Evolutionary conservation across 2,888 invertebrate species (phyloP), one percentile per base, ranked within the genome.

Genomic region (Chloroclysta siterata): DNA sequence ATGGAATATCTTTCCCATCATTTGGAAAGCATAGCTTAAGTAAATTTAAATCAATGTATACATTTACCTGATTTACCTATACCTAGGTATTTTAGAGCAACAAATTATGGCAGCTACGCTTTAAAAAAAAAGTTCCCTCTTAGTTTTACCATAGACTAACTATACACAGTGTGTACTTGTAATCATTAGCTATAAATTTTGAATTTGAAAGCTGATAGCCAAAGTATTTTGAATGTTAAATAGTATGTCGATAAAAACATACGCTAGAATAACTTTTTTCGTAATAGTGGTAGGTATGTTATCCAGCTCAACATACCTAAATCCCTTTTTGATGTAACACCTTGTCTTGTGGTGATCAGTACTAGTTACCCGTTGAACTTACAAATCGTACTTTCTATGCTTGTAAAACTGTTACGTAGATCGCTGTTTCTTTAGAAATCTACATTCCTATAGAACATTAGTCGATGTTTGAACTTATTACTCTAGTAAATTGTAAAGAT

Each of bases 351-450:
- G 74, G 72, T 75, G 71, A 65, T 66, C 65, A 66, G 65, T 69
- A 52, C 65, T 66, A 68, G 63, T 64, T 50, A 51, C 70, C 67
- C 69, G 66, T 63, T 72, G 57, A 72, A 70, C 73, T 67, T 74
- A 68, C 68, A 69, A 74, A 69, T 78, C 71, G 70, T 82, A 82
- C 81, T 83, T 83, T 82, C 83, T 83, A 82, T 76, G 82, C 83
- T 83, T 82, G 75, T 81, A 80, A 75, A 71, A 75, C 76, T 78
- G 71, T 78, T 76, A 77, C 54, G 66, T 76, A 74, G 72, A 68
- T 63, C 65, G 69, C 65, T 61, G 60, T 66, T 64, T 61, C 44
- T 66, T 74, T 73, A 70, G 56, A 57, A 68, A 72, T 63, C 59
- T 65, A 59, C 64, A 66, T 70, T 61, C 52, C 51, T 69, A 56